Conservation (phyloP, 1,140 invertebrate genomes). For the Helicorthomorpha holstii region DNA sequence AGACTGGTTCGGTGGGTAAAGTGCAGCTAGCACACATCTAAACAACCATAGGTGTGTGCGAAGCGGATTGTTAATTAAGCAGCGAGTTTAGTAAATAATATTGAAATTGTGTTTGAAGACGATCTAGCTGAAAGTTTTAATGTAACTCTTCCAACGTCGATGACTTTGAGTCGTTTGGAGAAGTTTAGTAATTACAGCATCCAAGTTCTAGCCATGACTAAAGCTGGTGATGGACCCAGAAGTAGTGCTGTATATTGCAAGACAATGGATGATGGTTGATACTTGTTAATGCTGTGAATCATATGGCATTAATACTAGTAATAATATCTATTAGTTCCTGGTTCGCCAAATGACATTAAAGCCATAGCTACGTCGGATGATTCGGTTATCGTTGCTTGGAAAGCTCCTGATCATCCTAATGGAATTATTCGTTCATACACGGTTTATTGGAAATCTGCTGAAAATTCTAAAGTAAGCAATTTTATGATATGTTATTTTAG, state of each 20-base stretch:
- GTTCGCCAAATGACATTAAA: conserved; percentile 79
- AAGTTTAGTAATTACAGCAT: not conserved
- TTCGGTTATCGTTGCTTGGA: conserved; percentile 84
- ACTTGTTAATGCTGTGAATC: not conserved
- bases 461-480: not conserved
- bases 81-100: too few relatives aligned
- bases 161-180: not conserved
- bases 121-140: not conserved
- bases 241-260: not conserved
- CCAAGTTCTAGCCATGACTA: not conserved
- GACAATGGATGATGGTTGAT: conserved; percentile 1
- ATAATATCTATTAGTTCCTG: conserved; percentile 50
- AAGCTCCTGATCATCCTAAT: conserved; percentile 75
- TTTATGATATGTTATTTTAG: too few relatives aligned
- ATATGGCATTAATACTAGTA: not conserved
- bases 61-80: too few relatives aligned
- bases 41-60: not conserved
- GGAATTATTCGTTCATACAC: conserved; percentile 85
- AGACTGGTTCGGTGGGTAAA: conserved; percentile 65
- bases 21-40: conserved; percentile 11
- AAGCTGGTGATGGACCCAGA: not conserved
- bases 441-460: conserved; percentile 40
- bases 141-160: not conserved
- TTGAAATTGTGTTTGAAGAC: not conserved
- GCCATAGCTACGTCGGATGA: conserved; percentile 77